Conservation (phyloP, 2,888 invertebrate species). For the Parasteatoda lunata region DNA sequence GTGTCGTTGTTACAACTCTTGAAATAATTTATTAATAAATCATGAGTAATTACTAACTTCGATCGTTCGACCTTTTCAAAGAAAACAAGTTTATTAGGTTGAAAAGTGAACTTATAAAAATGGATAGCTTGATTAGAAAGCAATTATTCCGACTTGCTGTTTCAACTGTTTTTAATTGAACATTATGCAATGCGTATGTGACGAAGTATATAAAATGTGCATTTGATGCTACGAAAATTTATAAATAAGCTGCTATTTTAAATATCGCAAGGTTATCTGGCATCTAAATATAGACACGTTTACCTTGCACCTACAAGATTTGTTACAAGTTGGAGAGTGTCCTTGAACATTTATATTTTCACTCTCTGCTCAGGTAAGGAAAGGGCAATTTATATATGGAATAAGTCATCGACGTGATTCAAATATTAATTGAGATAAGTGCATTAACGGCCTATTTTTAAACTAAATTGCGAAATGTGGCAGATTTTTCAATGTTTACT, state of each 20-base stretch:
- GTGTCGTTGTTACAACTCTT: too few relatives aligned
- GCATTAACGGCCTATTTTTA: constrained; percentile 48
- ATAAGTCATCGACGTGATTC: constrained; percentile 28
- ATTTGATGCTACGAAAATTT: too few relatives aligned
- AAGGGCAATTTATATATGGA: constrained; percentile 41
- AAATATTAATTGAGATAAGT: constrained; percentile 20
- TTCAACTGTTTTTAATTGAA: too few relatives aligned
- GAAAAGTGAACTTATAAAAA: too few relatives aligned
- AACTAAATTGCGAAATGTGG: constrained; percentile 34
- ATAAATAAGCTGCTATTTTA: constrained; percentile 33
- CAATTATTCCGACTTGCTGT: too few relatives aligned
- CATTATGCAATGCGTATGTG: too few relatives aligned
- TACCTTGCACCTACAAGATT: constrained; percentile 41
- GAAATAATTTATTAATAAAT: too few relatives aligned
- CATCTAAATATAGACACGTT: constrained; percentile 58
- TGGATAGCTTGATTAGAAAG: too few relatives aligned
- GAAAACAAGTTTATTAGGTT: too few relatives aligned
- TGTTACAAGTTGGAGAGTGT: constrained; percentile 1
- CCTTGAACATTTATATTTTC: constrained; percentile 46
- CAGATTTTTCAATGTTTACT: constrained; percentile 12
- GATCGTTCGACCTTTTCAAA: too few relatives aligned
- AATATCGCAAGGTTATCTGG: constrained; percentile 18
- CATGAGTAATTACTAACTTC: too few relatives aligned
- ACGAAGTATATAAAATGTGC: too few relatives aligned
- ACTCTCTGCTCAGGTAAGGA: constrained; percentile 10